Evolutionary conservation across 2,888 invertebrate species (phyloP).

Genomic region (Rambutsinella grinnellia): DNA sequence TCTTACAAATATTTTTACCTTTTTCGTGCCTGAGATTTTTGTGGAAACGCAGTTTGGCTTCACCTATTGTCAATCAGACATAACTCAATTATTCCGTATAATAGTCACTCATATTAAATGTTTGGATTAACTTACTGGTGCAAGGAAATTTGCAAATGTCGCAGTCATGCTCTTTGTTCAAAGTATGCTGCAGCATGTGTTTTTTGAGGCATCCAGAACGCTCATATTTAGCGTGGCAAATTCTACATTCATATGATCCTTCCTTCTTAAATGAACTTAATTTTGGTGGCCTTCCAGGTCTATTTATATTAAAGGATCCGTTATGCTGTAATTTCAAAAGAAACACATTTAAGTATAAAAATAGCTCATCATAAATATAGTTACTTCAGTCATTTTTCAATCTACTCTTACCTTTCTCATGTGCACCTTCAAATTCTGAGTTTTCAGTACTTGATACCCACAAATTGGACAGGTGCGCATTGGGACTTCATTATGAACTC

Average conservation of each 20-base stretch:
- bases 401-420: slow-evolving; percentile 15
- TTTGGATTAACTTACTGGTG: slow-evolving; percentile 9
- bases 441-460: neutral
- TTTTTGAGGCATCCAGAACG: neutral
- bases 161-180: slow-evolving; percentile 16
- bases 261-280: neutral
- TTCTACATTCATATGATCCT: neutral
- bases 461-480: neutral
- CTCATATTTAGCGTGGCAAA: slow-evolving; percentile 11
- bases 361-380: too few species aligned
- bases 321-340: neutral
- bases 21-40: neutral
- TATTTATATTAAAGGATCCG: too few species aligned
- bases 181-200: slow-evolving; percentile 12
- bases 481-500: neutral
- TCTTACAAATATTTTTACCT: neutral
- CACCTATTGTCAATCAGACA: neutral
- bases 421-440: neutral
- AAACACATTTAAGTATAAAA: too few species aligned
- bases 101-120: neutral
- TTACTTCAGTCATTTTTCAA: neutral
- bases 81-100: too few species aligned
- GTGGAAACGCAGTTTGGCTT: slow-evolving; percentile 1
- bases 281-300: too few species aligned
- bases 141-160: slow-evolving; percentile 16